Conservation (phyloP, 2,797 vertebrate species). For the Threskiornis aethiopicus region DNA sequence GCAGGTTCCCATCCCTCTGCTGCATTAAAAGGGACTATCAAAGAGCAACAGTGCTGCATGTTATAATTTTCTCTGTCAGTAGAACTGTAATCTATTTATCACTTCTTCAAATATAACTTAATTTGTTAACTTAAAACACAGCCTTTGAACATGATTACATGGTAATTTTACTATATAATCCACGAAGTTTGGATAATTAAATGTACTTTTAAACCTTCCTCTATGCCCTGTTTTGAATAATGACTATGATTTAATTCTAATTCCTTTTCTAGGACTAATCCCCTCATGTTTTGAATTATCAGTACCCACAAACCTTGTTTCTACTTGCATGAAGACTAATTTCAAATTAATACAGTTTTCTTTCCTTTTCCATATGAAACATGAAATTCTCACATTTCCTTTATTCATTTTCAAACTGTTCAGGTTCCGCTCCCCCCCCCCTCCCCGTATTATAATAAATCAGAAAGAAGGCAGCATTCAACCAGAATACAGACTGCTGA, state of each 20-base stretch:
- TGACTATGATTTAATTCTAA: background rate
- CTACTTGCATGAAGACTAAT: background rate
- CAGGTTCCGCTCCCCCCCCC: background rate
- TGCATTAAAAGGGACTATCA: background rate
- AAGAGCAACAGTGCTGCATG: background rate
- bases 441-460: background rate
- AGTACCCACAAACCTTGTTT: background rate
- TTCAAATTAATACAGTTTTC: background rate
- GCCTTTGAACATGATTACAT: background rate
- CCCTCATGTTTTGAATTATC: background rate
- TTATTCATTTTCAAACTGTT: background rate
- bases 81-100: slow-evolving; percentile 29
- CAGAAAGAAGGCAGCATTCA: background rate
- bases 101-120: background rate
- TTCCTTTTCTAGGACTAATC: background rate
- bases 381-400: background rate
- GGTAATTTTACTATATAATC: slow-evolving; percentile 3
- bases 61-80: slow-evolving; percentile 2
- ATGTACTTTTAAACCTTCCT: background rate
- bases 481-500: background rate
- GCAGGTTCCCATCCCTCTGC: background rate
- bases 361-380: background rate
- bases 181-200: background rate
- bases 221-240: background rate
- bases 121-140: background rate